These are phyloP conservation scores for Proisotoma minuta DNA, from an alignment of 2,888 invertebrate genomes.

Conservation along the genomic window DNA sequence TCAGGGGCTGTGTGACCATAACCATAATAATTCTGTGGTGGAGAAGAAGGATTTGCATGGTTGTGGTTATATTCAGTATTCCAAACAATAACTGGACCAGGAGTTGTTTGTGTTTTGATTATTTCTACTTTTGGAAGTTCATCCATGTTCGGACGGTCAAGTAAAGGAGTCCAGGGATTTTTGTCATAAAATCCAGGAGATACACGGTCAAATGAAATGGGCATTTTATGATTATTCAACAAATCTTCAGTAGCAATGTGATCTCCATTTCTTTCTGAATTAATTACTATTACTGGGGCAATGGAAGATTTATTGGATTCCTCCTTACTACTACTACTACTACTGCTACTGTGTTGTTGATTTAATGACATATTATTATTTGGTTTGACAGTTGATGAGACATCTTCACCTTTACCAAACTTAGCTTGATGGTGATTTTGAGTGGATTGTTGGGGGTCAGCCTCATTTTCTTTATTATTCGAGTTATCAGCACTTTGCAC, in stretches of 20 bases:
- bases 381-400: conserved; percentile 9
- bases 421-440: conserved; percentile 10
- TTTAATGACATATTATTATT: too few species aligned
- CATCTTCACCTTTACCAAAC: conserved; percentile 1
- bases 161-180: conserved; percentile 43
- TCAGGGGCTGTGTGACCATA: conserved; percentile 27
- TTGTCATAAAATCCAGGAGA: conserved; percentile 44
- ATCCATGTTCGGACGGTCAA: conserved; percentile 43
- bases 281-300: conserved; percentile 31
- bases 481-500: conserved; percentile 9
- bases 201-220: conserved; percentile 41
- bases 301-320: conserved; percentile 17
- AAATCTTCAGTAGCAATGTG: conserved; percentile 4
- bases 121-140: conserved; percentile 42
- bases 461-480: conserved; percentile 5
- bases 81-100: conserved; percentile 34
- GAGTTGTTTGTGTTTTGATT: conserved; percentile 11
- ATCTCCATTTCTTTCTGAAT: conserved; percentile 22
- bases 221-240: conserved; percentile 35
- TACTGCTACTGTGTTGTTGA: not conserved
- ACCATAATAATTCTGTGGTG: conserved; percentile 28
- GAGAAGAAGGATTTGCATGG: not conserved
- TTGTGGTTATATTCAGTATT: conserved; percentile 27
- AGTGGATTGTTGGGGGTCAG: not conserved
- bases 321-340: not conserved